Conservation (phyloP, 2,113 vertebrate species). For the Microcebus griseorufus region DNA sequence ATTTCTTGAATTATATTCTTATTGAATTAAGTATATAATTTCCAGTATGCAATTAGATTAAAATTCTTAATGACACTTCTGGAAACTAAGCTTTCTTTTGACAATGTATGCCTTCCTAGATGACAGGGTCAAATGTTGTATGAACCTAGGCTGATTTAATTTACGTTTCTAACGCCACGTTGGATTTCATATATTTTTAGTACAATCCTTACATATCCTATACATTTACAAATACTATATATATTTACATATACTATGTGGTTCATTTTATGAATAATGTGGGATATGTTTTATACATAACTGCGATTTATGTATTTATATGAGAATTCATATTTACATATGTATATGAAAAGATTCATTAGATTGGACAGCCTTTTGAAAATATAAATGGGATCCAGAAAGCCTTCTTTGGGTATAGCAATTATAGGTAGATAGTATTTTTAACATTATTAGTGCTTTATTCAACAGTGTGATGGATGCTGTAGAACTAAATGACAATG, state of each 20-base stretch:
- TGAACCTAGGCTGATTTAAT: neutral
- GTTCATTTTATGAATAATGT: constrained; percentile 16
- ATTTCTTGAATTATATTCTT: neutral
- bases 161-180: neutral
- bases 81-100: neutral
- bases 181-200: constrained; percentile 30
- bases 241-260: neutral
- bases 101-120: neutral
- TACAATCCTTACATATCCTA: neutral
- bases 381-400: neutral
- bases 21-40: neutral
- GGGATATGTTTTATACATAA: neutral
- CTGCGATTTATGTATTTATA: neutral
- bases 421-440: neutral
- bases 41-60: neutral
- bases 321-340: neutral
- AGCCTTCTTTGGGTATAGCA: neutral
- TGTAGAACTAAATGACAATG: neutral
- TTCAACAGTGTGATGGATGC: neutral
- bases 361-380: constrained; percentile 1
- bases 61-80: constrained; percentile 30
- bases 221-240: neutral
- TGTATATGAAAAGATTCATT: neutral
- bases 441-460: neutral
- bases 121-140: neutral